Evolutionary conservation across 2,888 invertebrate genomes (phyloP).

Genomic region (Drosophila multiciliata): DNA sequence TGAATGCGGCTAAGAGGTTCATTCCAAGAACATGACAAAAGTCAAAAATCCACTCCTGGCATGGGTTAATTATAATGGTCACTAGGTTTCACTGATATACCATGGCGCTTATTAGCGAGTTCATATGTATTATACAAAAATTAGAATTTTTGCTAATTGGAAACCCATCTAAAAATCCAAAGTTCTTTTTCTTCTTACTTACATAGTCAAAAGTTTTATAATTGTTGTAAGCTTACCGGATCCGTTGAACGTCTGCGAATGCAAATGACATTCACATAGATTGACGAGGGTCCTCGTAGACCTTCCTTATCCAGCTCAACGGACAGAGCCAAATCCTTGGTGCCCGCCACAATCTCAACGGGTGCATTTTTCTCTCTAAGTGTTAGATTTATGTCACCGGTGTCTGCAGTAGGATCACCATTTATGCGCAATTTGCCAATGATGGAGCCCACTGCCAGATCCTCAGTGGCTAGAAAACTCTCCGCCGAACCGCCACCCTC

Average conservation of each 20-base stretch:
- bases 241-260: constrained; percentile 91
- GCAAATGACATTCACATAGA: constrained; percentile 94
- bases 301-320: constrained; percentile 94
- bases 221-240: constrained; percentile 87
- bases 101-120: constrained; percentile 3
- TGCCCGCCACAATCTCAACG: constrained; percentile 90
- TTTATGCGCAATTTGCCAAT: constrained; percentile 92
- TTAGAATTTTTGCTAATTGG: background rate
- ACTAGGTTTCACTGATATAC: constrained; percentile 45
- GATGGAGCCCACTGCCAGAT: constrained; percentile 91
- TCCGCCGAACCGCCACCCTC: constrained; percentile 96
- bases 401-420: constrained; percentile 90
- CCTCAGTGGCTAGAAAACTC: constrained; percentile 95
- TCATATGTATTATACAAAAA: background rate
- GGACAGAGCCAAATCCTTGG: constrained; percentile 92
- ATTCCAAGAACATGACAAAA: constrained; percentile 28
- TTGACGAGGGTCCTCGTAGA: constrained; percentile 91
- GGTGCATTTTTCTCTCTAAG: constrained; percentile 93
- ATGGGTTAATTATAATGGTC: constrained; percentile 52
- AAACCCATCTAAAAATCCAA: background rate
- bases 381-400: constrained; percentile 91
- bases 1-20: constrained; percentile 55
- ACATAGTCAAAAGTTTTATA: background rate
- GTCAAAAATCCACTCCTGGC: constrained; percentile 5
- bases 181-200: background rate